Base-by-base conservation (phyloP, 2,888 invertebrate genomes). In the Tenthredo notha region DNA sequence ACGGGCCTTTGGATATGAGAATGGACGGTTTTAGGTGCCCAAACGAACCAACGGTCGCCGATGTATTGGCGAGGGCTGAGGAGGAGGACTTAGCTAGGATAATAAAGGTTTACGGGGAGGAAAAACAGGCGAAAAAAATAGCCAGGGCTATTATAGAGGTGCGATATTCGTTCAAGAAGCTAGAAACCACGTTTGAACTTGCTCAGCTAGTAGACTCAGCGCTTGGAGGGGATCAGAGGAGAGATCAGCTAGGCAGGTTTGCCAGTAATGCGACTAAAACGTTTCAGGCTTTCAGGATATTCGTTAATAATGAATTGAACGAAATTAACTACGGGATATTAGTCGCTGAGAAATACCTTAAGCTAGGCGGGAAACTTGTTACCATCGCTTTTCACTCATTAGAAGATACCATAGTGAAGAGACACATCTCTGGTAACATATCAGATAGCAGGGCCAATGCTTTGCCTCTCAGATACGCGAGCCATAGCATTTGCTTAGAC, bases 251-350 rank as follows among this genome's bases (percentile, higher is more conserved):
- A 10, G 96, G 96, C 85, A 94, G 98, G 86, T 95, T 95, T 2
- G 94, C 96, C 2, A 98, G 98, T 90, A 95, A 95, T 86, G 99
- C 98, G 0, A 98, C 98, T 0, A 98, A 98, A 94, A 96, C 98
- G 0, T 99, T 99, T 94, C 96, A 98, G 94, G 99, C 99, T 0
- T 93, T 99, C 86, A 95, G 99, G 86, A 99, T 99, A 90, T 98
- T 99, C 93, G 98, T 99, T 0, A 99, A 99, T 92, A 98, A 99
- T 93, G 99, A 99, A 94, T 94, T 99, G 0, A 99, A 99, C 92
- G 98, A 99, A 94, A 95, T 99, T 1, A 98, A 98, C 94, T 97
- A 97, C 92, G 98, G 96, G 0, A 95, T 99, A 93, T 92, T 97
- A 37, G 90, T 98, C 84, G 97, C 98, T 0, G 95, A 96, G 87